phyloP scores from a whole-genome alignment of 2,888 invertebrate genomes.

The Drosophila algonquin region DNA sequence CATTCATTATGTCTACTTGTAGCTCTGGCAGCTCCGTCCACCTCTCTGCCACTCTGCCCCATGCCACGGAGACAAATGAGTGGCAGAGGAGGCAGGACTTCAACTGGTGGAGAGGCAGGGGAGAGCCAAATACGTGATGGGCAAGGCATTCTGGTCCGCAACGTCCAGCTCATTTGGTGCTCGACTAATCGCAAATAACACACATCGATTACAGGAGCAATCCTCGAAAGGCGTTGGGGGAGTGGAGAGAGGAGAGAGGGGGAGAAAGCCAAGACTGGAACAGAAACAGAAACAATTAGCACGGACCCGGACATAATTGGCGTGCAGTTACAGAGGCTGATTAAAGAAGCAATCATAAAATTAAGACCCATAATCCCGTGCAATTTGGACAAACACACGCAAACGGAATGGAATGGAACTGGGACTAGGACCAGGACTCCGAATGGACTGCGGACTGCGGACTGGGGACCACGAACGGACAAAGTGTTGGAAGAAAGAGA shows the following conservation, averaged over 20 bases:
- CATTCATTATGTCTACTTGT: conserved; percentile 63
- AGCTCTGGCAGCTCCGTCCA: background rate
- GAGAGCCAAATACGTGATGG: conserved; percentile 24
- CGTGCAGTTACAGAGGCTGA: conserved; percentile 75
- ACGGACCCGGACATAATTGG: conserved; percentile 69
- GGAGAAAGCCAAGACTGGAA: conserved; percentile 1
- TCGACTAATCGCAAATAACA: conserved; percentile 51
- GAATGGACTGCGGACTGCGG: background rate
- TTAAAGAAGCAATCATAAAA: conserved; percentile 77
- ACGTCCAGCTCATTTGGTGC: conserved; percentile 68
- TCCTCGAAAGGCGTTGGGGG: background rate
- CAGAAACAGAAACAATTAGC: conserved; percentile 72
- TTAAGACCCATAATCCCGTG: conserved; percentile 76
- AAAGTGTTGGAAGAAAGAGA: background rate
- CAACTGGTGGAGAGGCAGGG: conserved; percentile 5
- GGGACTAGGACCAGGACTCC: conserved; percentile 28
- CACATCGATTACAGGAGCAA: conserved; percentile 65
- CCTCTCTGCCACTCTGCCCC: background rate
- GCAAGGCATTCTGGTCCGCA: conserved; percentile 7
- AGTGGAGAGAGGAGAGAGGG: background rate
- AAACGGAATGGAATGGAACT: conserved; percentile 15
- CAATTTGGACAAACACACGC: conserved; percentile 67
- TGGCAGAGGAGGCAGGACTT: background rate
- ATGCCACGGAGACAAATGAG: background rate
- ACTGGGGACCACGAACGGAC: background rate